Percentiles rank a stretch among this genome's conserved stretches.
These are phyloP conservation scores for Drosophila simulans DNA, from an alignment of 1,140 invertebrate species.

Conservation along the genomic window DNA sequence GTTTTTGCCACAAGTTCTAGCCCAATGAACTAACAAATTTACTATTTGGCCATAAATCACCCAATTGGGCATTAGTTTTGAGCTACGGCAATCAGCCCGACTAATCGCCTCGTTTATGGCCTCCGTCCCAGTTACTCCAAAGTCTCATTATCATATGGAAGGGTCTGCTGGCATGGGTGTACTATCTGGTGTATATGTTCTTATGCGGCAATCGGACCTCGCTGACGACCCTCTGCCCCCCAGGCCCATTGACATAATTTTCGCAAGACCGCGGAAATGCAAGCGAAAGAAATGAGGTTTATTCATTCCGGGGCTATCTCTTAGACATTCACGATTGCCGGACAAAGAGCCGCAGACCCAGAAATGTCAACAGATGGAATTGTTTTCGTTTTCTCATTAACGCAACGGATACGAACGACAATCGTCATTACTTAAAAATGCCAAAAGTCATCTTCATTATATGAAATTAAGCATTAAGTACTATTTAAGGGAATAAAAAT, in stretches of 20 bases:
- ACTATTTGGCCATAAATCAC: constrained; percentile 39
- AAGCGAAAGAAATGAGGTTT: constrained; percentile 47
- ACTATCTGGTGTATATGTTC: constrained; percentile 40
- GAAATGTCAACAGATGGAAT: constrained; percentile 35
- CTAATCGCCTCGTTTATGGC: constrained; percentile 31
- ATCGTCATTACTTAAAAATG: neutral
- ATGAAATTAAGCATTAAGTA: no score
- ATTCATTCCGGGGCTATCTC: constrained; percentile 39
- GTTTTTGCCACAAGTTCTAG: neutral
- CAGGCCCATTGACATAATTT: constrained; percentile 53
- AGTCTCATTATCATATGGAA: constrained; percentile 40
- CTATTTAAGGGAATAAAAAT: no score
- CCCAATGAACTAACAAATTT: constrained; percentile 18
- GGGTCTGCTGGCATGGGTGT: constrained; percentile 24
- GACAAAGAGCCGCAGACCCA: constrained; percentile 36
- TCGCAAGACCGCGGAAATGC: constrained; percentile 52
- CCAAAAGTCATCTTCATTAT: no score
- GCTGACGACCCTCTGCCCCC: constrained; percentile 33
- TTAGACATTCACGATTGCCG: constrained; percentile 17
- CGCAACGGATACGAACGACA: constrained; percentile 18
- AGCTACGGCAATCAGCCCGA: constrained; percentile 13
- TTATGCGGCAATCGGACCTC: constrained; percentile 32
- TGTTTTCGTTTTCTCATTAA: constrained; percentile 42
- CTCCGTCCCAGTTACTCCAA: constrained; percentile 28
- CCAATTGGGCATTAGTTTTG: constrained; percentile 14